Base-by-base conservation (phyloP, 1,140 invertebrate species). In the Temnothorax nylanderi region DNA sequence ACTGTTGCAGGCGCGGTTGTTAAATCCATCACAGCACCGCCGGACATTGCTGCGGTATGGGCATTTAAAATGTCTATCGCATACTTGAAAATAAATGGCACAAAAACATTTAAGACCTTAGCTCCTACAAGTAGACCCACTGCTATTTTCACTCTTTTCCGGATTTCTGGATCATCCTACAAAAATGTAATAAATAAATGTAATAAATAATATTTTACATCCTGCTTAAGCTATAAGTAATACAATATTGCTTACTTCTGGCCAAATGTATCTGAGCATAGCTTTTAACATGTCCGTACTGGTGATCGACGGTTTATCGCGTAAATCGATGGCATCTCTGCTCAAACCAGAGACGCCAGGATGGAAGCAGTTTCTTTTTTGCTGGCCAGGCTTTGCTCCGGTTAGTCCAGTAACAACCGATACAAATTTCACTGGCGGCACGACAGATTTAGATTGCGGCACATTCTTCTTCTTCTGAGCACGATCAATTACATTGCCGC, bases 81-180 rank as follows among this genome's bases (percentile, higher is more conserved):
- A 95, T 99, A 97, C 95, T 99, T 99, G 93, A 99, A 99, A 71
- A 99, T 95, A 95, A 99, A 99, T n/a, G 99, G 99, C 6, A 99
- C 99, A 88, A 97, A 96, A 3, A 99, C 98, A 94, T 99, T 99
- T 87, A 99, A 93, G 41, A 99, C 92, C 96, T 99, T 98, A 37
- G 98, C 98, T 56, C 97, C 97, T 67, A 98, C 96, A 44, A 99
- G 94, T 64, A 99, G 95, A 58, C 97, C 96, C 34, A 99, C 89
- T 11, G 99, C 98, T 51, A 98, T 91, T 91, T 98, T 96, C 18
- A 99, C 99, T 87, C 99, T 96, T 69, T 97, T 96, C 90, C 97
- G 96, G 81, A 99, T 98, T 87, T 96, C 96, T 86, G 96, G 94
- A 93, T 99, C 97, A 94, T 98, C 97, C 97, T 98, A 32, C 32